Evolutionary conservation across 2,113 vertebrate genomes (phyloP).

Genomic region (Plotosus lineatus): DNA sequence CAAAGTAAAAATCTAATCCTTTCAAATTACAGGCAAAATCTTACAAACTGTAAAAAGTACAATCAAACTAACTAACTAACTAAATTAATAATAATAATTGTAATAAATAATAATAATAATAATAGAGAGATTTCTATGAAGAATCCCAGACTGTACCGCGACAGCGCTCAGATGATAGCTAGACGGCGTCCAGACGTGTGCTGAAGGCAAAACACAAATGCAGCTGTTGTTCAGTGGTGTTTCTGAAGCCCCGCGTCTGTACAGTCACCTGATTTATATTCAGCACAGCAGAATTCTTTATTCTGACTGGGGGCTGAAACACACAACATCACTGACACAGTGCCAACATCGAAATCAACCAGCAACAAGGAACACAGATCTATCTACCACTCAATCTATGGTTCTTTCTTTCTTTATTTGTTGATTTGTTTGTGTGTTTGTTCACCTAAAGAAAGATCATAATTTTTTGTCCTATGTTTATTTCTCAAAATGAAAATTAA

Average conservation of each 20-base stretch:
- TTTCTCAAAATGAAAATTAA: no score
- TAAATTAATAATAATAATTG: not conserved
- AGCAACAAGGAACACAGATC: no score
- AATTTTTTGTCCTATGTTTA: no score
- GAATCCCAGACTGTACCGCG: not conserved
- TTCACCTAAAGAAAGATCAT: no score
- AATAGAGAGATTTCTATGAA: not conserved
- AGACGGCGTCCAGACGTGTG: not conserved
- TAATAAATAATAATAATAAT: not conserved
- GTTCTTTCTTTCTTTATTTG: no score
- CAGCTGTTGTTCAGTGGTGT: conserved; percentile 60
- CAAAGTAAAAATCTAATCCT: no score
- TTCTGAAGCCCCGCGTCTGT: conserved; percentile 57
- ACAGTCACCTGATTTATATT: conserved; percentile 81
- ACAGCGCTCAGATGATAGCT: not conserved
- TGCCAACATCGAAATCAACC: no score
- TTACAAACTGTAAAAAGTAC: not conserved
- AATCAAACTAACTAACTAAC: not conserved
- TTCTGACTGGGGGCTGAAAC: conserved; percentile 69
- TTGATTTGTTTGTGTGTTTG: no score
- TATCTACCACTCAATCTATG: no score
- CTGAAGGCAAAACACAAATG: conserved; percentile 46
- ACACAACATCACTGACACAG: not conserved
- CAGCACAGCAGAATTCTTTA: conserved; percentile 67
- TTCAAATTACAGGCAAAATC: not conserved